phyloP scores from a whole-genome alignment of 2,113 vertebrate species.

The Chionis minor region DNA sequence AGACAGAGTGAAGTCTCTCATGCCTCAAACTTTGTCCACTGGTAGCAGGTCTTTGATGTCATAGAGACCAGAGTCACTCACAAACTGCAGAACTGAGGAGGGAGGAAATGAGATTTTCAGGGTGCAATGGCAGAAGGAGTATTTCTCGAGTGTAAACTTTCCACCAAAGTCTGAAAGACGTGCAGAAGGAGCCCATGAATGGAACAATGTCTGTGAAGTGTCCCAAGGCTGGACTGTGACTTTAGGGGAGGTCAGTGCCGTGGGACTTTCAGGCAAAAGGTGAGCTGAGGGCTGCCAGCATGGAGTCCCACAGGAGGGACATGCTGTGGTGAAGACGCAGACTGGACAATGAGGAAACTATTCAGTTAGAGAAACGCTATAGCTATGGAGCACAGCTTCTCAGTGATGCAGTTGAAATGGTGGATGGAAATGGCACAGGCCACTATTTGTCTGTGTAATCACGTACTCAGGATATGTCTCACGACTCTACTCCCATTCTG shows the following conservation, averaged over 20 bases:
- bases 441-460: not conserved
- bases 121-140: not conserved
- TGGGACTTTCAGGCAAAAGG: not conserved
- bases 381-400: fast-evolving
- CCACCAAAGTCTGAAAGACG: not conserved
- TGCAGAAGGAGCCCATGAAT: not conserved
- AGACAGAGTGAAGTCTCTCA: not conserved
- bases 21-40: not conserved
- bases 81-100: not conserved
- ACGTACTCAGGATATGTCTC: not conserved
- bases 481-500: not conserved
- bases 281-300: not conserved
- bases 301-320: not conserved
- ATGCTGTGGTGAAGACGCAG: not conserved
- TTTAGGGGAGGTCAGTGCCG: not conserved
- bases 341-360: not conserved
- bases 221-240: not conserved
- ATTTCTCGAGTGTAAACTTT: not conserved
- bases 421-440: not conserved
- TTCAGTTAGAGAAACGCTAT: not conserved
- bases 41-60: not conserved
- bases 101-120: not conserved
- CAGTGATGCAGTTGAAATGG: not conserved
- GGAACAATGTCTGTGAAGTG: fast-evolving
- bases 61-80: not conserved